Evolutionary conservation across 2,888 invertebrate species (phyloP).

Genomic region (Germaria angustata): DNA sequence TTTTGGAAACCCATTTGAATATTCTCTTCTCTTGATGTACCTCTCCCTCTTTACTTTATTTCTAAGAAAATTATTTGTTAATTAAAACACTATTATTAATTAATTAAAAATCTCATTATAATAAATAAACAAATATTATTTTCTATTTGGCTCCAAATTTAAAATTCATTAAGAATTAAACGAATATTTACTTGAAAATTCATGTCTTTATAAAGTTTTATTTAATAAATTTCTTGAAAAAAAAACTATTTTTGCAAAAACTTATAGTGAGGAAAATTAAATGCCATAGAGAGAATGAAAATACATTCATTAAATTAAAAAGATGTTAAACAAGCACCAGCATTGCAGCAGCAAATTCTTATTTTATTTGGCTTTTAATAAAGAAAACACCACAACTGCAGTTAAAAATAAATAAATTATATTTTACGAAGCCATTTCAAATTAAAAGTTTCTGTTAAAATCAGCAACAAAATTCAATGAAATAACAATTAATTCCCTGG

Average conservation of each 20-base stretch:
- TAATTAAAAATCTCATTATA: no score
- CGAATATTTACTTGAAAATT: no score
- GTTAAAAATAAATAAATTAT: slow-evolving; percentile 31
- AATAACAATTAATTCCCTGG: slow-evolving; percentile 6
- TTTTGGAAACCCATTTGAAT: no score
- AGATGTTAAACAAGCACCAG: slow-evolving; percentile 21
- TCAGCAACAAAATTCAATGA: not conserved
- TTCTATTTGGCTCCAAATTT: no score
- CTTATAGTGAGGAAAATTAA: not conserved
- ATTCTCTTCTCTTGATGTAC: no score
- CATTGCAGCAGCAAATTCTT: slow-evolving; percentile 16
- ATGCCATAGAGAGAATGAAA: not conserved
- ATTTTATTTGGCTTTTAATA: slow-evolving; percentile 8
- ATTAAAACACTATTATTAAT: no score
- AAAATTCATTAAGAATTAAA: no score
- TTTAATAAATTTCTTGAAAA: not conserved
- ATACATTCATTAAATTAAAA: not conserved
- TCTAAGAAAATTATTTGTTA: no score
- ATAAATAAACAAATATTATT: no score
- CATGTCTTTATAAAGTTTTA: not conserved
- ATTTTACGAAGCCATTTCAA: slow-evolving; percentile 37
- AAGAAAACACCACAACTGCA: not conserved
- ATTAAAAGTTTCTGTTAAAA: slow-evolving; percentile 44
- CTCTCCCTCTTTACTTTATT: no score
- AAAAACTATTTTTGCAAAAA: not conserved